Evolutionary conservation across 2,888 invertebrate species (phyloP), one percentile per base, ranked within the genome.

Genomic region (Netelia melanura): DNA sequence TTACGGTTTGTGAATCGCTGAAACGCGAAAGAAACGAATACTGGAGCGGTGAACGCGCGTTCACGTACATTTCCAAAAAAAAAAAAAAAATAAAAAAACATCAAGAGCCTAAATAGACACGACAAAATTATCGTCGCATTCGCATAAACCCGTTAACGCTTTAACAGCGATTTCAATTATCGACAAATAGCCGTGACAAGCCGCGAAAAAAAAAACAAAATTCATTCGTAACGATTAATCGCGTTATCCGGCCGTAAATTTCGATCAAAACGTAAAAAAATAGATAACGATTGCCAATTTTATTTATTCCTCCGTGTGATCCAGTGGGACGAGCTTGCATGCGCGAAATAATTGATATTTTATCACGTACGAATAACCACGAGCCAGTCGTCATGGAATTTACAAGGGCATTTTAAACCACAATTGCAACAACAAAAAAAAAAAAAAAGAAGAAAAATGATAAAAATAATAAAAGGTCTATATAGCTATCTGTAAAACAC

Each of bases 361-460:
- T 43, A 21, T 44, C n/a, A n/a, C 8, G 38, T 25, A 30, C 25
- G 14, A 54, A 52, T 38, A 62, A 68, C 44, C 74, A 43, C 23
- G 79, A 84, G 74, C 88, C 91, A 89, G 91, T 89, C 91, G 91
- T 90, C 89, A 90, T 86, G 91, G 91, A 91, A 91, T 88, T 87
- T 86, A 72, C 17, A 91, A 90, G 92, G 92, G 92, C 92, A 93
- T 93, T 93, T 93, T 90, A 90, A 92, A 91, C 85, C 88, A 90
- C 90, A 88, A 90, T 90, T 89, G 90, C 90, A 17, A 17, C 17
- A 17, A 17, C 17, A 17, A 17, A 17, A 17, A 17, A 17, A 88
- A 86, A 61, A 64, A 74, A 38, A 86, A 61, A 64, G 70, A 38
- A 71, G 67, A 82, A 75, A 30, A 25, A 58, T 14, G 44, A 61